A percentile compares a stretch with the other conserved stretches of the same genome.
phyloP scores from a whole-genome alignment of 2,888 invertebrate species.

The Patella ulyssiponensis region DNA sequence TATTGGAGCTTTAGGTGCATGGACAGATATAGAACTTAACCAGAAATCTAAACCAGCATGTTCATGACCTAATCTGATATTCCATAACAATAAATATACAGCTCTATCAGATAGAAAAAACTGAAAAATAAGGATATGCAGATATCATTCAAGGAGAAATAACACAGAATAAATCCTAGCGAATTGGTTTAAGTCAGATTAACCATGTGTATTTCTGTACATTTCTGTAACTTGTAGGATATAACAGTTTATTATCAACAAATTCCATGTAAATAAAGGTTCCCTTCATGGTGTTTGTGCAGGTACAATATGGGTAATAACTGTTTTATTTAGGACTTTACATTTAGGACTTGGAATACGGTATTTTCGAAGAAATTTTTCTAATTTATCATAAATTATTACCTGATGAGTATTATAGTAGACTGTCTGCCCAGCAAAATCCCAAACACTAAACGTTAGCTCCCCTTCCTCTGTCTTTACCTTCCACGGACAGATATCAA shows the following conservation, averaged over 20 bases:
- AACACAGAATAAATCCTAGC: not conserved
- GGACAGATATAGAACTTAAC: slow-evolving; percentile 69
- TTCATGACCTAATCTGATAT: slow-evolving; percentile 67
- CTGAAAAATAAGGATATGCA: slow-evolving; percentile 38
- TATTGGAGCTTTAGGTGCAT: slow-evolving; percentile 69
- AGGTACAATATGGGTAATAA: too few species aligned
- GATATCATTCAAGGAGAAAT: not conserved
- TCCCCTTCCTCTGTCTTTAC: slow-evolving; percentile 51
- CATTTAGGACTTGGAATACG: too few species aligned
- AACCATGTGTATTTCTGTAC: too few species aligned
- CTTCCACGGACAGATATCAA: slow-evolving; percentile 68
- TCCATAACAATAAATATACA: slow-evolving; percentile 69
- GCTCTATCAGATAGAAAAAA: slow-evolving; percentile 71
- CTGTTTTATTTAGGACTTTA: too few species aligned
- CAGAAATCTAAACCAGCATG: slow-evolving; percentile 71
- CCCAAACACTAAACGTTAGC: slow-evolving; percentile 69
- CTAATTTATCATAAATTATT: not conserved
- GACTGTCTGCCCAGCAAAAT: slow-evolving; percentile 72
- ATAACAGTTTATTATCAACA: too few species aligned
- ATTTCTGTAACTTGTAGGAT: too few species aligned
- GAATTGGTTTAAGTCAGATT: too few species aligned
- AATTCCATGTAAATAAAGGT: too few species aligned
- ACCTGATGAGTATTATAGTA: slow-evolving; percentile 73
- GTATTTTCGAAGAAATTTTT: too few species aligned
- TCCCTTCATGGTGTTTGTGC: too few species aligned